Evolutionary conservation across 2,797 vertebrate genomes (phyloP), one percentile per base, ranked within the genome.

Genomic region (Falco columbarius): DNA sequence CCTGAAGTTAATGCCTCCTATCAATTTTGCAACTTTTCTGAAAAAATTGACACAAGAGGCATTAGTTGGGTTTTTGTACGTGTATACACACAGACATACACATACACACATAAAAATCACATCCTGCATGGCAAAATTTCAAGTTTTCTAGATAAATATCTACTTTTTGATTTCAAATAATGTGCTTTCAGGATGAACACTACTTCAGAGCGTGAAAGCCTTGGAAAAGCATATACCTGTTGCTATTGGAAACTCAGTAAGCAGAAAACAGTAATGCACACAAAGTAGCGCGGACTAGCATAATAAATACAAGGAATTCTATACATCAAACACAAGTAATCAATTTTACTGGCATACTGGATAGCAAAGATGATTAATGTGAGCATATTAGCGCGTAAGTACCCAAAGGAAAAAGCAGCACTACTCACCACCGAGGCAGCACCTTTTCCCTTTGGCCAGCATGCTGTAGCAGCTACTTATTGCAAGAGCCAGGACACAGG

Each of bases 391-490:
- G 86, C 66, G 59, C 46, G 5, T 30, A 94, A 81, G 54, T 51
- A 85, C 54, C 54, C 42, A 77, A 72, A 87, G 56, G 52, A 81
- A 80, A 84, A 62, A 82, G 82, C 63, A 89, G 61, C 68, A 47
- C 85, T 56, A 83, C 76, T 87, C 86, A 90, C 63, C 82, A 73
- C 70, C 56, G 17, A 72, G 66, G 51, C 34, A 96, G 52, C 27
- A 92, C 61, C 89, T 92, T 94, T 94, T 70, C 73, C 91, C 52
- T 92, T 87, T 90, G 71, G 90, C 88, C 81, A 94, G 81, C 75
- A 59, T 42, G 75, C 24, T 55, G 34, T 2, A 88, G 46, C 56
- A 72, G 52, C 27, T 66, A 61, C 24, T 44, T 29, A 74, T 0
- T 56, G 44, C 40, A 77, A 76, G 30, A 55, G 58, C 32, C 63